Evolutionary conservation across 2,113 vertebrate genomes (phyloP).

Genomic region (Cebidichthys violaceus): DNA sequence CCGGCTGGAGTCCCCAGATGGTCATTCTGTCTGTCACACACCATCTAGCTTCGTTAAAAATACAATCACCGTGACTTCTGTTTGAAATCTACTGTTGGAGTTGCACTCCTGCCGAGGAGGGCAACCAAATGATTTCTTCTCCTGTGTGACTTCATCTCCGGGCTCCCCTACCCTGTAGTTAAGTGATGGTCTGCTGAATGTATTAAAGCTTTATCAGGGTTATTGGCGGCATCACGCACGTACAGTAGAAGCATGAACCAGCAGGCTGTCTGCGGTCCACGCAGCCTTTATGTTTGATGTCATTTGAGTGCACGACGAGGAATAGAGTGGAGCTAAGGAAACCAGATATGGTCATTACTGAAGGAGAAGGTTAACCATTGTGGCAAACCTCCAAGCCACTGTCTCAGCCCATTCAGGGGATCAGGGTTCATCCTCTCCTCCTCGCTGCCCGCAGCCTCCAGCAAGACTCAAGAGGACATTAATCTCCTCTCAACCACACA

Average conservation of each 20-base stretch:
- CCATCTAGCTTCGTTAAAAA: slow-evolving; percentile 22
- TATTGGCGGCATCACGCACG: slow-evolving; percentile 27
- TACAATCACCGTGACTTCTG: slow-evolving; percentile 9
- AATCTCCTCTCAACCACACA: slow-evolving; percentile 64
- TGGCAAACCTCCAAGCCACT: slow-evolving; percentile 81
- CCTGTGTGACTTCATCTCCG: slow-evolving; percentile 51
- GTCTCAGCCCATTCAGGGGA: slow-evolving; percentile 74
- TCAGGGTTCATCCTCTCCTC: slow-evolving; percentile 57
- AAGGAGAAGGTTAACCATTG: slow-evolving; percentile 78
- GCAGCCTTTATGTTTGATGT: slow-evolving; percentile 43
- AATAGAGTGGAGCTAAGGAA: slow-evolving; percentile 65
- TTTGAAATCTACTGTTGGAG: slow-evolving; percentile 37
- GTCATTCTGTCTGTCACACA: slow-evolving; percentile 33
- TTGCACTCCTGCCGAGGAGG: slow-evolving; percentile 9
- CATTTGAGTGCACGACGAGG: slow-evolving; percentile 47
- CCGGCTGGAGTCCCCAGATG: slow-evolving; percentile 22
- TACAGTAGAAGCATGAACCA: slow-evolving; percentile 39
- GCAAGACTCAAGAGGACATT: slow-evolving; percentile 40
- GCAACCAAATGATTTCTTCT: slow-evolving; percentile 46
- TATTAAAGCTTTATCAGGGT: slow-evolving; percentile 60
- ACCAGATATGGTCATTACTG: slow-evolving; percentile 82
- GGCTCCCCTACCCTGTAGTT: slow-evolving; percentile 19
- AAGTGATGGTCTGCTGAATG: slow-evolving; percentile 67
- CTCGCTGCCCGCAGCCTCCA: slow-evolving; percentile 60
- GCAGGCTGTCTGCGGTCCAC: slow-evolving; percentile 37